A percentile compares a stretch with the other conserved stretches of the same genome.
These are phyloP conservation scores for Eilema caniola DNA, from an alignment of 2,888 invertebrate genomes.

Conservation along the genomic window DNA sequence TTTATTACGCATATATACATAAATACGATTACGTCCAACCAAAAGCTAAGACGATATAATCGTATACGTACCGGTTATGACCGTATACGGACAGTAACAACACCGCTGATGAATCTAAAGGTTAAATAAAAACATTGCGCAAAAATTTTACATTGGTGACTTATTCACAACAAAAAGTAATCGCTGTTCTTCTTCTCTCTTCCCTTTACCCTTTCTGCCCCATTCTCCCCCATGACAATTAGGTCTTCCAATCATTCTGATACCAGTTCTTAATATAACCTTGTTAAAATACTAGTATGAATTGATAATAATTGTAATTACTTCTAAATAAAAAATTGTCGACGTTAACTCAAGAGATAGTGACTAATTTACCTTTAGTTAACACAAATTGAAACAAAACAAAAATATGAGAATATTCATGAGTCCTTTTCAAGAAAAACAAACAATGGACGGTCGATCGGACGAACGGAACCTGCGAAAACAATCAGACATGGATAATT, in stretches of 20 bases:
- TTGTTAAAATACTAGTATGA: neutral
- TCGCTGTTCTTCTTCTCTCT: no score
- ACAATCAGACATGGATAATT: neutral
- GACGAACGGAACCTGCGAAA: neutral
- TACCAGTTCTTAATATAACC: neutral
- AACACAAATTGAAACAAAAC: no score
- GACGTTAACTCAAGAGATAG: neutral
- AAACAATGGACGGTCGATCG: neutral
- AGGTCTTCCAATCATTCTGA: neutral
- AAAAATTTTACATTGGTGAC: neutral
- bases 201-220: no score
- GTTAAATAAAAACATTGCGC: neutral
- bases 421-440: neutral
- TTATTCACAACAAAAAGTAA: neutral
- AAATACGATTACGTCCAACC: conserved; percentile 13
- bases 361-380: neutral
- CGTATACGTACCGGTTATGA: neutral
- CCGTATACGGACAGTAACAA: neutral
- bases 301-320: neutral
- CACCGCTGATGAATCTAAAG: neutral
- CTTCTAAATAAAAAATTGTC: neutral
- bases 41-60: neutral
- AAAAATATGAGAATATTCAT: neutral
- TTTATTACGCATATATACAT: conserved; percentile 39
- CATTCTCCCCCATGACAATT: neutral